phyloP scores from a whole-genome alignment of 2,113 vertebrate genomes.

The Nanger granti region DNA sequence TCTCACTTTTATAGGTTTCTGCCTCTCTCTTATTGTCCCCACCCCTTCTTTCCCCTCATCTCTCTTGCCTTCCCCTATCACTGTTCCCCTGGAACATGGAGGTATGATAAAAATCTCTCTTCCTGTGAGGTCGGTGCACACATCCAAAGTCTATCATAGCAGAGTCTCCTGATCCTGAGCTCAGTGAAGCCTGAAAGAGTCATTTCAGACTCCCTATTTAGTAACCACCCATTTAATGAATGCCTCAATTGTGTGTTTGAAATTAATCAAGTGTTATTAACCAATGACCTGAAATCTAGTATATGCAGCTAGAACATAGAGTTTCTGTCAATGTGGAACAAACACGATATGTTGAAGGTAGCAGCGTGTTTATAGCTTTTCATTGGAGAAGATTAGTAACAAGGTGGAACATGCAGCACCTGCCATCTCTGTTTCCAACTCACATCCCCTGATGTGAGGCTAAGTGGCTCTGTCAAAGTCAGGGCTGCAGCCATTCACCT shows the following conservation, averaged over 20 bases:
- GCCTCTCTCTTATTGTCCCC: background rate
- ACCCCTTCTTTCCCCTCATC: background rate
- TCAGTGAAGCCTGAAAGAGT: constrained; percentile 45
- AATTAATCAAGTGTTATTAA: constrained; percentile 58
- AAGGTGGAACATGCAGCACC: background rate
- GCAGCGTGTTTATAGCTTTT: constrained; percentile 50
- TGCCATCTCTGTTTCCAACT: constrained; percentile 20
- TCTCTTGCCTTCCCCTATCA: background rate
- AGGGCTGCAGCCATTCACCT: background rate
- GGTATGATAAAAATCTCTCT: constrained; percentile 34
- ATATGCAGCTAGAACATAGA: background rate
- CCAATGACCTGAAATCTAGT: constrained; percentile 50
- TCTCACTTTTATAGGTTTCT: background rate
- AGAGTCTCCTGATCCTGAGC: constrained; percentile 36
- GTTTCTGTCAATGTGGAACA: constrained; percentile 52
- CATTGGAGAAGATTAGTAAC: constrained; percentile 29
- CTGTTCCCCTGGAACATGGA: constrained; percentile 33
- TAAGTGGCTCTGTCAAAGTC: background rate
- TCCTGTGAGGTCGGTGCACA: background rate
- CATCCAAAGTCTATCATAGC: constrained; percentile 38
- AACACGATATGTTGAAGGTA: background rate
- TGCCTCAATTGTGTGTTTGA: constrained; percentile 44
- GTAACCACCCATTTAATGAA: constrained; percentile 46
- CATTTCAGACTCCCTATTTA: constrained; percentile 37
- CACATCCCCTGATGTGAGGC: background rate